Evolutionary conservation across 1,140 invertebrate genomes (phyloP).

Genomic region (Plectrocnemia conspersa): DNA sequence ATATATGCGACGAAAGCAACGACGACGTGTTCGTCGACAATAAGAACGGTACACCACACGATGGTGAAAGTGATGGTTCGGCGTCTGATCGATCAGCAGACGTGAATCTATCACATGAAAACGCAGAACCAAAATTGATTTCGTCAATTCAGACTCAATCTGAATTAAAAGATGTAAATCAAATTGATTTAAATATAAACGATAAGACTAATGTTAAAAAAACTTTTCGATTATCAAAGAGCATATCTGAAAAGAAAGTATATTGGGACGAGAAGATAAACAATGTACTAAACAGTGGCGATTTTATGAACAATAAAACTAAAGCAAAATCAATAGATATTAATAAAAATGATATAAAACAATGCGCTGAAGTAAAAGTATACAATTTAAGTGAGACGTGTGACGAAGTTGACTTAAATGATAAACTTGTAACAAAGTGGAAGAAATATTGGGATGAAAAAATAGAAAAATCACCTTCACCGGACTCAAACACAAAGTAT

Average conservation of each 20-base stretch:
- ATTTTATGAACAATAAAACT: conserved; percentile 39
- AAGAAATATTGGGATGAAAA: conserved; percentile 45
- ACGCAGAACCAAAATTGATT: conserved; percentile 46
- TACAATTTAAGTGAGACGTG: too few relatives aligned
- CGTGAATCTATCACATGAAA: conserved; percentile 43
- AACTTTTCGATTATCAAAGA: conserved; percentile 36
- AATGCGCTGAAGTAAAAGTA: conserved; percentile 37
- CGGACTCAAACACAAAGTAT: conserved; percentile 11
- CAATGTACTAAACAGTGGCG: conserved; percentile 40
- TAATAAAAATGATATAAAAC: neutral
- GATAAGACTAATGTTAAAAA: conserved; percentile 10
- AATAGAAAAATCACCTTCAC: conserved; percentile 28
- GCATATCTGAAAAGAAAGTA: conserved; percentile 49
- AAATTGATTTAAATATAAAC: conserved; percentile 39
- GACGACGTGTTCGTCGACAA: conserved; percentile 17
- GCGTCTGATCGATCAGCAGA: conserved; percentile 49
- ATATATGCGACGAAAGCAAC: conserved; percentile 9
- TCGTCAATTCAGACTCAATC: conserved; percentile 51
- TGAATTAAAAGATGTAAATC: conserved; percentile 52
- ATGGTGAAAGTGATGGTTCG: conserved; percentile 45
- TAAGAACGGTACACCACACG: neutral
- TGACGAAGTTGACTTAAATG: too few relatives aligned
- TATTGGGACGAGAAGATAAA: conserved; percentile 51
- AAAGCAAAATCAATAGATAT: conserved; percentile 35
- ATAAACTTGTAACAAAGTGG: conserved; percentile 44